Base-by-base conservation (phyloP, 2,888 invertebrate genomes). In the Sycophila texana region DNA sequence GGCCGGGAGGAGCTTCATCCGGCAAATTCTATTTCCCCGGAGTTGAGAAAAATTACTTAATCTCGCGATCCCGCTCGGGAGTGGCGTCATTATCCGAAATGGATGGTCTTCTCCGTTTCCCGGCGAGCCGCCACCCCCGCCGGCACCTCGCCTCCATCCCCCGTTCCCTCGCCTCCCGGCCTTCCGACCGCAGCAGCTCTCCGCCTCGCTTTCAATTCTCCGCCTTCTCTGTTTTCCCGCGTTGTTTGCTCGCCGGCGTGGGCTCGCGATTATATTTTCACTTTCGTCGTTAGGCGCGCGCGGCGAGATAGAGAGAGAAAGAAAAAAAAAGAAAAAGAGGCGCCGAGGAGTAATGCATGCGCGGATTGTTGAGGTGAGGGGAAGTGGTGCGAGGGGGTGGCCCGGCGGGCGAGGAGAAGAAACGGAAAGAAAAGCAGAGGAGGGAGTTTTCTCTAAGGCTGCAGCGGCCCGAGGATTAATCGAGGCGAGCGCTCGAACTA, bases 1-100 rank as follows among this genome's bases (percentile, higher is more conserved):
- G 55, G 63, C 68, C n/a, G 70, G 51, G 63, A 60, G 53, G 77
- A 57, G 30, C 63, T 71, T 60, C 79, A 65, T 70, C 73, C 61
- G 66, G 76, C 73, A 66, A 79, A 80, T 79, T 76, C 78, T 83
- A 85, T 84, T 84, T 84, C 77, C 65, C 67, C 75, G 79, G 82
- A 84, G 82, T 82, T 76, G 77, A 82, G 84, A 86, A 86, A 86
- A 86, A 86, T 86, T 83, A 85, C 84, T 84, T 84, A 84, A 86
- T 84, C 83, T 82, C 79, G 60, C 74, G 72, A 80, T 81, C 81
- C 80, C 74, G 77, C 53, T 75, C 39, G 81, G 78, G 81, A 85
- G 83, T 81, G 81, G 80, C 80, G 82, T 84, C 84, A 84, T 86
- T 85, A 85, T 82, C 82, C 78, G 80, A 84, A 86, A 85, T 84